phyloP scores from a whole-genome alignment of 2,113 vertebrate species.

The Actinemys pallida region DNA sequence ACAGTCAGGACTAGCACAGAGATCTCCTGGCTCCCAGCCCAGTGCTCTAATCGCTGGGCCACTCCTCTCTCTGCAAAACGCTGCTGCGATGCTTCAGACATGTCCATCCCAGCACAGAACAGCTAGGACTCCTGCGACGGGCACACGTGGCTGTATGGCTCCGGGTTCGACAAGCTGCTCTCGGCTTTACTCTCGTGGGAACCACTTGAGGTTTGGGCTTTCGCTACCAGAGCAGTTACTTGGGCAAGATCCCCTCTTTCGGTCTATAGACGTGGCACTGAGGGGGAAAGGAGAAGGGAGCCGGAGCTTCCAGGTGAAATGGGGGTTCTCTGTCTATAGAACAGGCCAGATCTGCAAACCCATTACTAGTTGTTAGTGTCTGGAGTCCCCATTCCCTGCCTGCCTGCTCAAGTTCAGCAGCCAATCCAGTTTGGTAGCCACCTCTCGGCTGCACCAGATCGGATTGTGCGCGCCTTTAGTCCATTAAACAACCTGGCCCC shows the following conservation, averaged over 20 bases:
- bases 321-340: not conserved
- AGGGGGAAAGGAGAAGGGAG: not conserved
- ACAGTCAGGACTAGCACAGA: not conserved
- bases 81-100: not conserved
- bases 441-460: too few species aligned
- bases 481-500: too few species aligned
- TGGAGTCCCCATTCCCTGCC: not conserved
- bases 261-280: not conserved
- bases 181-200: not conserved
- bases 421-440: too few species aligned
- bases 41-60: not conserved
- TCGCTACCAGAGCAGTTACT: not conserved
- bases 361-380: not conserved
- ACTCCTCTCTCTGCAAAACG: not conserved
- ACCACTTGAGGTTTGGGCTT: not conserved
- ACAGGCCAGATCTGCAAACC: not conserved
- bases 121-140: not conserved
- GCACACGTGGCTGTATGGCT: not conserved
- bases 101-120: not conserved
- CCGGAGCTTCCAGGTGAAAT: not conserved
- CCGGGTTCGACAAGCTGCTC: not conserved
- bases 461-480: too few species aligned
- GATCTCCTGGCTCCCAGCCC: not conserved
- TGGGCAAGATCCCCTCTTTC: not conserved
- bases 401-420: not conserved